Evolutionary conservation across 1,140 invertebrate species (phyloP).

Genomic region (Trachymyrmex septentrionalis): DNA sequence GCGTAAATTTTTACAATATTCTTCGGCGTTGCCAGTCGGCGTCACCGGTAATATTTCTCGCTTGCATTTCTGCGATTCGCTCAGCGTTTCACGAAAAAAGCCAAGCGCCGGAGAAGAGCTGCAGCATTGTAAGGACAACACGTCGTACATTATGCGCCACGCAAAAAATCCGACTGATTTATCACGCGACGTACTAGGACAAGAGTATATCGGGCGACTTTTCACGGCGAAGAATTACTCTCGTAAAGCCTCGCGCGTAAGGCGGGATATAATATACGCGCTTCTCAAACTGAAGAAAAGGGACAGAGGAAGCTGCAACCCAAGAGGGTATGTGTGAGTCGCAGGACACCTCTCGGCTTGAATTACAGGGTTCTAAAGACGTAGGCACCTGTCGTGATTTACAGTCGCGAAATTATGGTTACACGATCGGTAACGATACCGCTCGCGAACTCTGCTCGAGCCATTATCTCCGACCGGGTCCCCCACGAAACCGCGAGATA

Average conservation of each 20-base stretch:
- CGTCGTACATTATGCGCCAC: conserved; percentile 43
- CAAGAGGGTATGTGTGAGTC: conserved; percentile 29
- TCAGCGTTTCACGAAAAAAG: conserved; percentile 3
- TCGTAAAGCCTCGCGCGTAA: conserved; percentile 56
- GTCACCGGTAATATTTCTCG: conserved; percentile 1
- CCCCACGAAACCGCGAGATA: conserved; percentile 72
- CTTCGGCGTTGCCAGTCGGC: neutral
- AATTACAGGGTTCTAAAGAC: conserved; percentile 74
- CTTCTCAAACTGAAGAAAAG: conserved; percentile 15
- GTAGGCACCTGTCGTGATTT: conserved; percentile 77
- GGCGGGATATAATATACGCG: conserved; percentile 56
- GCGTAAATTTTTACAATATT: neutral
- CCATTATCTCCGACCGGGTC: conserved; percentile 66
- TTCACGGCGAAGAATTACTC: conserved; percentile 63
- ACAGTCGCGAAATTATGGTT: conserved; percentile 76
- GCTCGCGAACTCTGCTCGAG: conserved; percentile 31
- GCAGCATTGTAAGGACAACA: conserved; percentile 57
- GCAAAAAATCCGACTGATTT: conserved; percentile 63
- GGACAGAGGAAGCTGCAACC: neutral
- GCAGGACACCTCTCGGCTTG: conserved; percentile 65
- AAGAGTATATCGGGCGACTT: conserved; percentile 49
- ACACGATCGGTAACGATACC: conserved; percentile 73
- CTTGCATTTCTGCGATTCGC: conserved; percentile 29
- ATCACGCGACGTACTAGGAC: conserved; percentile 42
- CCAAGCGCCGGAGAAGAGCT: conserved; percentile 28